Base-by-base conservation (phyloP, 2,797 vertebrate genomes). In the Champsocephalus esox region DNA sequence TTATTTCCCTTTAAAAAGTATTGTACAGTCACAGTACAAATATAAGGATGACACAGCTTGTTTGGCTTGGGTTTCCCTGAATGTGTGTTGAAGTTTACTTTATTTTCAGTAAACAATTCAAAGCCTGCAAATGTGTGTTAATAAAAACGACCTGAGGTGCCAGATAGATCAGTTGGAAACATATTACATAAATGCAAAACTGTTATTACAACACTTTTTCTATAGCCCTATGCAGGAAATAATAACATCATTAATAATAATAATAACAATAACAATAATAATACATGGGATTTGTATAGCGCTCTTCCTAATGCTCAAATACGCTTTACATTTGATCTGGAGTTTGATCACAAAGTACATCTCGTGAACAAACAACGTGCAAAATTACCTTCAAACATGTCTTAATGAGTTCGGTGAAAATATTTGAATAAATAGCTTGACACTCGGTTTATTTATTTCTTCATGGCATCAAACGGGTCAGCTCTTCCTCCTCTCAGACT, bases 391-490 rank as follows among this genome's bases (percentile, higher is more conserved):
- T 28, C 28, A 28, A 28, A 28, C 28, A 28, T 28, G 28, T 28
- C 28, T 28, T 28, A 38, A 38, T 7, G 8, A 38, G 34, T 38
- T 38, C 34, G 9, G 34, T 38, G 6, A 38, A 38, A 9, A 38
- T 9, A 9, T 38, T 38, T 38, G n/a, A 38, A 28, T 38, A 38
- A 6, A 38, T 7, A 38, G 34, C 34, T 38, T 9, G 34, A 38
- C 34, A 38, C 34, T 38, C 6, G 8, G 4, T 38, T 38, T 38
- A 1, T 38, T 28, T 28, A 1, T 28, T 28, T 46, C 72, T 68
- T 79, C 79, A 80, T 67, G 8, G 54, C 49, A 21, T 81, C 70
- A 5, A 13, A 32, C 60, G 8, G 46, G 17, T 21, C 11, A 3
- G 12, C 5, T 1, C 45, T 51, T 71, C 13, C 12, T 32, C 1